Evolutionary conservation across 2,113 vertebrate species (phyloP).

Genomic region (Leptobrachium leishanense): DNA sequence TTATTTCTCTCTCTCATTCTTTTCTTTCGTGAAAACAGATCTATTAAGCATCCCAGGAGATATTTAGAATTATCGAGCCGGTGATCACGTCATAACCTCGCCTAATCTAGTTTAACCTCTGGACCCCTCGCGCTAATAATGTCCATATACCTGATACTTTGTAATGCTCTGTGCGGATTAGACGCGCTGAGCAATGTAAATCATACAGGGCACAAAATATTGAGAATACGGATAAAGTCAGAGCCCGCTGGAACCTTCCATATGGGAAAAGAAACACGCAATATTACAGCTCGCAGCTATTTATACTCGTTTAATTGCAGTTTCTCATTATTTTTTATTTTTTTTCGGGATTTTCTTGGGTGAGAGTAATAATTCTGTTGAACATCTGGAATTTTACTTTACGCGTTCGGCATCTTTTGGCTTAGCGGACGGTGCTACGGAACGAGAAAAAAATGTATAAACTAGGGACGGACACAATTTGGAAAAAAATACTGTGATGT

Average conservation of each 20-base stretch:
- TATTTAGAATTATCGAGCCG: not conserved
- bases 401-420: not conserved
- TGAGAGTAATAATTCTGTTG: not conserved
- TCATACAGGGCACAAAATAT: slow-evolving; percentile 2
- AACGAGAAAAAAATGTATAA: not conserved
- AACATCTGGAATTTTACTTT: slow-evolving; percentile 29
- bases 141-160: not conserved
- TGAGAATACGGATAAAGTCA: slow-evolving; percentile 16
- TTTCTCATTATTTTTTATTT: slow-evolving; percentile 6
- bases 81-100: not conserved
- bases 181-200: not conserved
- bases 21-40: too few species aligned
- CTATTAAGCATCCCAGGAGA: not conserved
- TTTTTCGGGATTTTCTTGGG: not conserved
- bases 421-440: not conserved
- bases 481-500: too few species aligned
- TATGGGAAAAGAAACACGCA: slow-evolving; percentile 13
- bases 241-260: slow-evolving; percentile 13
- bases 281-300: slow-evolving; percentile 2
- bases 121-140: not conserved
- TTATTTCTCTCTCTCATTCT: too few species aligned
- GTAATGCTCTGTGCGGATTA: not conserved
- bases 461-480: too few species aligned
- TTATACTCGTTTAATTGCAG: slow-evolving; percentile 24
- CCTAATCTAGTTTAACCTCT: not conserved